Base-by-base conservation (phyloP, 2,888 invertebrate species). In the Dromius quadrimaculatus region DNA sequence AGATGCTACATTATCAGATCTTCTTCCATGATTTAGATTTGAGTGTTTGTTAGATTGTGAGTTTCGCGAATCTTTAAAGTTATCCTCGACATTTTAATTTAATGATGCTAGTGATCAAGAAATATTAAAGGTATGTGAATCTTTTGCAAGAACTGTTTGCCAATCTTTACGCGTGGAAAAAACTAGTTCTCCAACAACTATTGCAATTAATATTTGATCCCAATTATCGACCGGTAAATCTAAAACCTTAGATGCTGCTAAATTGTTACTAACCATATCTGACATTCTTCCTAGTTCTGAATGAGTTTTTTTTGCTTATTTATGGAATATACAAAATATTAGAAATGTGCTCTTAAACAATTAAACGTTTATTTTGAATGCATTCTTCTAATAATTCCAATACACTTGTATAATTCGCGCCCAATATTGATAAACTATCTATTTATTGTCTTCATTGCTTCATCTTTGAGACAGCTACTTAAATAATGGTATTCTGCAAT, bases 391-490 rank as follows among this genome's bases (percentile, higher is more conserved):
- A 69, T 50, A 75, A 34, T 0, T 68, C 43, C 70, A 70, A 72
- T 1, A 74, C 75, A 28, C 65, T 59, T 8, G 13, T 13, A 61
- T 74, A 75, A 64, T 75, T 74, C 13, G 72, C 72, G 1, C 20
- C 62, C 1, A 71, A 71, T 6, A 74, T 63, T 20, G 71, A 50
- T 38, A 74, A 69, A 4, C 71, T 73, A 15, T 73, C 59, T 1
- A 74, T n/a, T n/a, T n/a, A n/a, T 62, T 13, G 72, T 65, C 34
- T 68, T 45, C 20, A 65, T 20, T 11, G 74, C 73, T 17, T 72
- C 71, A n/a, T 69, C 73, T 22, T 73, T 72, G 4, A 74, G 22
- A 62, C 65, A 70, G n/a, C 69, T 57, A 41, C 70, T 17, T 28
- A 74, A 61, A 54, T 73, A 73, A 61, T 74, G 71, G 70, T 19